Evolutionary conservation across 35 echinoderm and acorn worm species (phyloP).

Genomic region (Diadema setosum): DNA sequence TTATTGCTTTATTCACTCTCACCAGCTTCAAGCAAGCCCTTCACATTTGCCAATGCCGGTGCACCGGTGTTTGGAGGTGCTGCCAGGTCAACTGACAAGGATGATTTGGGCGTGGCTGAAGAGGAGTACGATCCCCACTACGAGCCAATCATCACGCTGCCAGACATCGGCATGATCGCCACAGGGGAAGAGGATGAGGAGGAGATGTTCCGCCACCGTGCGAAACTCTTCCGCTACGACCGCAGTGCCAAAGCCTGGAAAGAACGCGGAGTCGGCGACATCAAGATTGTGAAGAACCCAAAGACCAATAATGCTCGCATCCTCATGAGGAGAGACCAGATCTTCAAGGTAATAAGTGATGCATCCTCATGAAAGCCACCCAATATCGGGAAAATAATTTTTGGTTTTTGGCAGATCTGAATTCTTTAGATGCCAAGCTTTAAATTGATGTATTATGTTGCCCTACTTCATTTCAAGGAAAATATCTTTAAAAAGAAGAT

Average conservation of each 20-base stretch:
- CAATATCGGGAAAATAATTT: no score
- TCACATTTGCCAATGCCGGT: constrained; percentile 54
- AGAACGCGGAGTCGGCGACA: constrained; percentile 57
- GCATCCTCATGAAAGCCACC: no score
- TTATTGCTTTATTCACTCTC: no score
- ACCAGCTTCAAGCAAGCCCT: constrained; percentile 13
- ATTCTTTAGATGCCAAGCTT: no score
- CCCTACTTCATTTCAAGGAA: no score
- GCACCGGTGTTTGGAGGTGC: constrained; percentile 36
- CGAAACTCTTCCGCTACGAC: constrained; percentile 45
- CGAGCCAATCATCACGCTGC: constrained; percentile 60
- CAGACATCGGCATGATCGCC: constrained; percentile 2
- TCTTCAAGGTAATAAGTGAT: constrained; percentile 5
- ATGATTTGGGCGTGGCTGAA: background rate
- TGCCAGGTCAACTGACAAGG: background rate
- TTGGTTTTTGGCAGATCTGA: no score
- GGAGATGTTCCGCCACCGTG: constrained; percentile 30
- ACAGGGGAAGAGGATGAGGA: constrained; percentile 57
- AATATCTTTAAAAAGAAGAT: no score
- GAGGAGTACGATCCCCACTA: constrained; percentile 82
- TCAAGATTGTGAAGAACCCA: constrained; percentile 53
- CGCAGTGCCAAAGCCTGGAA: constrained; percentile 50
- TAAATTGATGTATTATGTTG: no score
- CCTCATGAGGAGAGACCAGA: constrained; percentile 61
- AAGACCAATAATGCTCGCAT: constrained; percentile 42